phyloP scores from a whole-genome alignment of 2,113 vertebrate species.

The Neopipo cinnamomea region DNA sequence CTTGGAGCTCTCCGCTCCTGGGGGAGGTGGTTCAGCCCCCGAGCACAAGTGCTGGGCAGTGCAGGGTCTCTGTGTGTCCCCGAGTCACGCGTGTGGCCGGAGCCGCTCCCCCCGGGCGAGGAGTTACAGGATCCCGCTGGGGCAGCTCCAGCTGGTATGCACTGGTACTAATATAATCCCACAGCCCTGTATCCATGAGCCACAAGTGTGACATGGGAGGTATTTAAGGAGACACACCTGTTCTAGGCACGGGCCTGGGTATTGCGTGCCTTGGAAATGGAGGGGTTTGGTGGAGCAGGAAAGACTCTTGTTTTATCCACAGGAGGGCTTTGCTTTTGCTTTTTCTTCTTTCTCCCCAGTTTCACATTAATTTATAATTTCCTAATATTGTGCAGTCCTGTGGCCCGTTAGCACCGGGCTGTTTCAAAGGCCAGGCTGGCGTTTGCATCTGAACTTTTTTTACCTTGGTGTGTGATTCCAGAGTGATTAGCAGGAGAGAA shows the following conservation, averaged over 20 bases:
- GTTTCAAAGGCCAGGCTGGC: background rate
- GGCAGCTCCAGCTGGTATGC: conserved; percentile 58
- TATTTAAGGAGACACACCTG: conserved; percentile 74
- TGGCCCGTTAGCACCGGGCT: background rate
- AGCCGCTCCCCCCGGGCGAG: conserved; percentile 21
- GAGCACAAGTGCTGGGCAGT: background rate
- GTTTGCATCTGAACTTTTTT: background rate
- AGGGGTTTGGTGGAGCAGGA: background rate
- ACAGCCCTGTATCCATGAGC: background rate
- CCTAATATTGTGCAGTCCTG: background rate
- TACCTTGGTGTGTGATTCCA: background rate
- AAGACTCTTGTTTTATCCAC: background rate
- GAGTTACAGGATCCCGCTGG: conserved; percentile 46
- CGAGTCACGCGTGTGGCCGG: conserved; percentile 15
- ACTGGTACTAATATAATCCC: conserved; percentile 59
- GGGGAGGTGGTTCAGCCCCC: background rate
- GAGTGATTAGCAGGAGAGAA: background rate
- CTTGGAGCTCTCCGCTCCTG: background rate
- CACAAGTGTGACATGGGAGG: conserved; percentile 55
- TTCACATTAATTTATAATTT: background rate
- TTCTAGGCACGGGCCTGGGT: conserved; percentile 17
- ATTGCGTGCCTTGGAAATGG: conserved; percentile 5
- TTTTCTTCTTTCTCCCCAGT: background rate
- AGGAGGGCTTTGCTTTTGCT: background rate
- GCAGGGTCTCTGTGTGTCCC: background rate